A percentile compares a stretch with the other conserved stretches of the same genome.
These are phyloP conservation scores for Vultur gryphus DNA, from an alignment of 2,797 vertebrate species.

Conservation along the genomic window DNA sequence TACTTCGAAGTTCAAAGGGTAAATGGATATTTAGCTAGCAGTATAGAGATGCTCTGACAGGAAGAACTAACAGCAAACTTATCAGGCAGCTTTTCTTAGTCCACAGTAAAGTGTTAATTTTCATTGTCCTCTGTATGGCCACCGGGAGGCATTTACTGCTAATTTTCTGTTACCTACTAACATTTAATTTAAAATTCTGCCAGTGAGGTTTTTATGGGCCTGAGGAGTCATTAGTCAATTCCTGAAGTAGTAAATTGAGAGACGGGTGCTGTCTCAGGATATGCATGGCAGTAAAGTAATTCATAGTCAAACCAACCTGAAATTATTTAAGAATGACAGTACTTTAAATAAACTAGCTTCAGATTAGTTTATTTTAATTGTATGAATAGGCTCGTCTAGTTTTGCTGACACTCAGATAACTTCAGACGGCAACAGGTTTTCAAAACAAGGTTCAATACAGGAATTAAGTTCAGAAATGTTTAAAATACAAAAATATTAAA, in stretches of 20 bases:
- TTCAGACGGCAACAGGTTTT: background rate
- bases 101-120: background rate
- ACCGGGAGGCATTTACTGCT: background rate
- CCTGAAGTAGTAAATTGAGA: background rate
- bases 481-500: background rate
- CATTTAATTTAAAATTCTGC: background rate
- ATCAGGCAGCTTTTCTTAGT: background rate
- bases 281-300: background rate
- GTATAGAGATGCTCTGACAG: background rate
- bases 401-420: background rate
- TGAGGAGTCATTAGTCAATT: background rate
- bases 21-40: background rate
- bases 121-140: background rate
- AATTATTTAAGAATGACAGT: background rate
- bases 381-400: background rate
- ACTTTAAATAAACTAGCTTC: background rate
- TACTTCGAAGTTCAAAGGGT: background rate
- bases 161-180: background rate
- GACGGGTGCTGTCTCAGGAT: background rate
- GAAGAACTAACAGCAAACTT: background rate
- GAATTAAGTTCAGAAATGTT: background rate
- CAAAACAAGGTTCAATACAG: background rate
- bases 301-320: background rate
- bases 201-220: background rate
- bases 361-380: background rate